Percentiles rank a stretch among this genome's conserved stretches.
These are phyloP conservation scores for Crepidodera aurea DNA, from an alignment of 2,888 invertebrate species.

Conservation along the genomic window DNA sequence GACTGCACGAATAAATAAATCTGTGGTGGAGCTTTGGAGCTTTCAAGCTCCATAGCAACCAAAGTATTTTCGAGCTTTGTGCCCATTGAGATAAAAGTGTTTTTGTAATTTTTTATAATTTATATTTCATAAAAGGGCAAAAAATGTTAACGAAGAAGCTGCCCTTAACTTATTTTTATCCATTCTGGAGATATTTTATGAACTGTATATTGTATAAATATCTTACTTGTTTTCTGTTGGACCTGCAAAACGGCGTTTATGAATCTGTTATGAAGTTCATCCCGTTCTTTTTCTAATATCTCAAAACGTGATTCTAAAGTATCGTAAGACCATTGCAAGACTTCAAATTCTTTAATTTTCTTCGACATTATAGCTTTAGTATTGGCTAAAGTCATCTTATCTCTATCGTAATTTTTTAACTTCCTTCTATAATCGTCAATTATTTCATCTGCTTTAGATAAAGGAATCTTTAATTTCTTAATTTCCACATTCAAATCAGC, in stretches of 20 bases:
- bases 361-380: slow-evolving; percentile 63
- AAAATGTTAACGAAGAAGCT: too few relatives aligned
- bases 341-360: slow-evolving; percentile 67
- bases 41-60: too few relatives aligned
- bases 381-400: slow-evolving; percentile 70
- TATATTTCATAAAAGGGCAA: too few relatives aligned
- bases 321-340: slow-evolving; percentile 71
- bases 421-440: slow-evolving; percentile 77
- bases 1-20: too few relatives aligned
- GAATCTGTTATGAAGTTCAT: slow-evolving; percentile 81
- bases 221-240: slow-evolving; percentile 75
- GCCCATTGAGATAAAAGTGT: too few relatives aligned
- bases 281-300: slow-evolving; percentile 76
- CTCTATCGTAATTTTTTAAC: slow-evolving; percentile 85
- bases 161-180: too few relatives aligned
- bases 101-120: too few relatives aligned
- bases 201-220: too few relatives aligned
- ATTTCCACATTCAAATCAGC: slow-evolving; percentile 76
- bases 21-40: too few relatives aligned
- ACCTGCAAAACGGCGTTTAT: slow-evolving; percentile 85
- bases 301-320: slow-evolving; percentile 82
- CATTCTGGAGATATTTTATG: too few relatives aligned
- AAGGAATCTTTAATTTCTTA: slow-evolving; percentile 75
- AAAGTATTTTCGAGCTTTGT: too few relatives aligned
- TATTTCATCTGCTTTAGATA: slow-evolving; percentile 75